A percentile compares a stretch with the other conserved stretches of the same genome.
These are phyloP conservation scores for Apamea monoglypha DNA, from an alignment of 2,888 invertebrate genomes.

Conservation along the genomic window DNA sequence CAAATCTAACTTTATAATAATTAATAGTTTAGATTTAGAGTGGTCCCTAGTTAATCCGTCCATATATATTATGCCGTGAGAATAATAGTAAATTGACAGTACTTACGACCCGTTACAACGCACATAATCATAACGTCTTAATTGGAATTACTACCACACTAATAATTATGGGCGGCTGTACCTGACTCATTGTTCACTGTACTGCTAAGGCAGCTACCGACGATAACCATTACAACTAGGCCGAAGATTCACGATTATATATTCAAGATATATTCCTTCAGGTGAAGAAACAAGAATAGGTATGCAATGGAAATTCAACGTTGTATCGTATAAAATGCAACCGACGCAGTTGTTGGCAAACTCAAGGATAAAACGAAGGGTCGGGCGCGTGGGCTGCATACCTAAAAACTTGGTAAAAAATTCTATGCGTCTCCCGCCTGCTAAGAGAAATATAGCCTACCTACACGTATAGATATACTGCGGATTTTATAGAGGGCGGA, in stretches of 20 bases:
- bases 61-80: neutral
- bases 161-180: slow-evolving; percentile 6
- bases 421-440: slow-evolving; percentile 72
- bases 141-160: slow-evolving; percentile 3
- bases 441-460: slow-evolving; percentile 59
- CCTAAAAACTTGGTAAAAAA: slow-evolving; percentile 81
- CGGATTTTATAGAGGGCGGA: slow-evolving; percentile 44
- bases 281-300: slow-evolving; percentile 39
- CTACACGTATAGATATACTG: slow-evolving; percentile 48
- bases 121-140: slow-evolving; percentile 21
- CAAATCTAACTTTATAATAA: neutral
- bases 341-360: slow-evolving; percentile 78
- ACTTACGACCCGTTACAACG: neutral
- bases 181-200: slow-evolving; percentile 15
- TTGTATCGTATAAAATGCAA: slow-evolving; percentile 81
- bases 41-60: neutral
- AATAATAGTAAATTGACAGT: slow-evolving; percentile 21
- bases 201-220: neutral
- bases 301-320: slow-evolving; percentile 49
- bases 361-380: slow-evolving; percentile 76
- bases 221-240: neutral
- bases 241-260: neutral
- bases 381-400: slow-evolving; percentile 81
- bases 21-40: neutral
- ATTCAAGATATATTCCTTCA: slow-evolving; percentile 18